Evolutionary conservation across 2,113 vertebrate genomes (phyloP), one percentile per base, ranked within the genome.

Genomic region (Cichladusa arquata): DNA sequence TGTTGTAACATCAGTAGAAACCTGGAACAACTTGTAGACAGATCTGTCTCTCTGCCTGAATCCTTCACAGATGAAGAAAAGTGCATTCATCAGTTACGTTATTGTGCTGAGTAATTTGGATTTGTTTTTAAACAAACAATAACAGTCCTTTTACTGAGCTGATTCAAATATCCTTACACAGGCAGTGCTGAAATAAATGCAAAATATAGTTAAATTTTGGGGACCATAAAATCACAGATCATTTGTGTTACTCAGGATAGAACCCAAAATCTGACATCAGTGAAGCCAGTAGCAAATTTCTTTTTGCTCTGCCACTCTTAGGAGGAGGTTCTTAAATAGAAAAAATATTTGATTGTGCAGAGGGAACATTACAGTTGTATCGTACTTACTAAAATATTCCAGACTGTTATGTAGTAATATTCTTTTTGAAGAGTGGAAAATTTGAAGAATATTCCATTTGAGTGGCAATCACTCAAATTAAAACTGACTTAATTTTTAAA

Each of bases 1-100:
- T 44, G 40, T 60, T 38, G 2, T 19, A 40, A 34, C 2, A 4
- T 11, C 56, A 23, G 18, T 6, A n/a, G 31, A 83, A 92, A 44
- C 8, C 19, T 15, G 24, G 10, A 88, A 36, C 5, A 23, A 29
- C 40, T 45, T 45, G 8, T 12, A 17, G n/a, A 12, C 40, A 53
- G 54, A 14, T 76, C 31, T 79, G 19, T 38, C 7, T 72, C 50
- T 53, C 42, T 60, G 17, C 23, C 42, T 38, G 33, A 77, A 70
- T 45, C 56, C 50, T 57, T 8, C 10, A 33, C 44, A 62, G 24
- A 25, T 9, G 24, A 65, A 60, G 47, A 40, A n/a, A 76, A 53
- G 15, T 31, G 19, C 7, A 6, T 44, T 13, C 14, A 20, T 54
- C 6, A 28, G 36, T 28, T 28, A 18, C 0, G 0, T 50, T 40